Conservation (phyloP, 1,140 invertebrate genomes). For the Diachasma alloeum region DNA sequence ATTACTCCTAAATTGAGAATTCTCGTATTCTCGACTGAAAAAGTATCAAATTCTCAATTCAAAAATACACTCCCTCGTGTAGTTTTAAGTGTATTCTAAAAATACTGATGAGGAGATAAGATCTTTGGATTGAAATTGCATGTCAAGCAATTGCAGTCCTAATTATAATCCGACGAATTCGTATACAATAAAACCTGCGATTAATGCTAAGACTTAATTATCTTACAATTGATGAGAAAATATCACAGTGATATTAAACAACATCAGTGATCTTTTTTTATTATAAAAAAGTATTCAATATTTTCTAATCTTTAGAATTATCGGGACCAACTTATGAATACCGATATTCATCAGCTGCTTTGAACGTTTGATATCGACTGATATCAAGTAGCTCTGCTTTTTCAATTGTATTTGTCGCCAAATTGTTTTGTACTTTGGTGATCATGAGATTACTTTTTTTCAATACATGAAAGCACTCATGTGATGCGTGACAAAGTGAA, state of each 20-base stretch:
- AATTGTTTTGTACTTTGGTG: constrained; percentile 24
- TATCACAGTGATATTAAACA: not conserved
- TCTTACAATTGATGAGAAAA: not conserved
- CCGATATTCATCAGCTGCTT: not conserved
- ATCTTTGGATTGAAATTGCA: too few species aligned
- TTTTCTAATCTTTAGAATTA: not conserved
- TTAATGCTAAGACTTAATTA: not conserved
- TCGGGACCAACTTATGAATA: not conserved
- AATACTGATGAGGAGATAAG: not conserved
- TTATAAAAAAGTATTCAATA: constrained; percentile 14
- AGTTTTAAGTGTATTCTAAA: too few species aligned
- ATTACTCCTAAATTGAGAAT: too few species aligned
- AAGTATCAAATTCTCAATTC: too few species aligned
- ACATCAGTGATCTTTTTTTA: constrained; percentile 3
- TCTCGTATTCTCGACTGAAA: too few species aligned
- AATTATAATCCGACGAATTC: too few species aligned
- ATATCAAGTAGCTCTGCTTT: not conserved
- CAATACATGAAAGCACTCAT: not conserved
- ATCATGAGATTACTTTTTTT: not conserved
- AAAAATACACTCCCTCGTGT: too few species aligned
- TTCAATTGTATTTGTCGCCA: not conserved
- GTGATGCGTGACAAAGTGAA: not conserved
- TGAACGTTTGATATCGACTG: not conserved
- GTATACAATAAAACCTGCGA: not conserved
- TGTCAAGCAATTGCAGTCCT: too few species aligned